Evolutionary conservation across 1,140 invertebrate species (phyloP), one percentile per base, ranked within the genome.

Genomic region (Sinonovacula constricta): DNA sequence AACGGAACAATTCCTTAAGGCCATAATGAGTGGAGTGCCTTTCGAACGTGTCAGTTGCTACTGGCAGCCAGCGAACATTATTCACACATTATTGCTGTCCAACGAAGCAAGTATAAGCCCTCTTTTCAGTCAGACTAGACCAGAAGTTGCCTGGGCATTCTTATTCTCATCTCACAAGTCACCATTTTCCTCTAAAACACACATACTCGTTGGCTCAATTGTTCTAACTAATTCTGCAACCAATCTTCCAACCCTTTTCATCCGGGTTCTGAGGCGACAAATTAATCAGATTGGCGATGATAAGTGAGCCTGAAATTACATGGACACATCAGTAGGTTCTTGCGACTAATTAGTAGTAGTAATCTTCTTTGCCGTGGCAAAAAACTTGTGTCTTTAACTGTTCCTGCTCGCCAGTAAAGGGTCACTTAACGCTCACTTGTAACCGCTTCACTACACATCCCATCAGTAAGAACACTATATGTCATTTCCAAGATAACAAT

Each of bases 161-260:
- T n/a, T n/a, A n/a, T n/a, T n/a, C n/a, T n/a, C n/a, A n/a, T n/a
- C n/a, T n/a, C n/a, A n/a, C n/a, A n/a, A n/a, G n/a, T n/a, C n/a
- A n/a, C n/a, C n/a, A n/a, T n/a, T n/a, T n/a, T n/a, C n/a, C n/a
- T 45, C 18, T 45, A 18, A 7, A 45, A 18, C 39, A 45, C 39
- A 45, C 39, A 45, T 45, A 18, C 18, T 45, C 18, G 7, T 18
- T 67, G 67, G 67, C 65, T 62, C 59, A 45, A 76, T 76, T 76
- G 72, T 76, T 76, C 72, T 76, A 76, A 56, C 72, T 76, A 76
- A 76, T 67, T 76, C 72, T 67, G 53, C 62, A 76, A 65, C 36
- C 72, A 76, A 76, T 76, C 72, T 65, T 57, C 59, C 53, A 59
- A 60, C 72, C 72, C 72, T 76, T 76, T 67, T 76, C 63, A 67